These are phyloP conservation scores for Ischnura elegans DNA, from an alignment of 2,888 invertebrate species.

Conservation along the genomic window DNA sequence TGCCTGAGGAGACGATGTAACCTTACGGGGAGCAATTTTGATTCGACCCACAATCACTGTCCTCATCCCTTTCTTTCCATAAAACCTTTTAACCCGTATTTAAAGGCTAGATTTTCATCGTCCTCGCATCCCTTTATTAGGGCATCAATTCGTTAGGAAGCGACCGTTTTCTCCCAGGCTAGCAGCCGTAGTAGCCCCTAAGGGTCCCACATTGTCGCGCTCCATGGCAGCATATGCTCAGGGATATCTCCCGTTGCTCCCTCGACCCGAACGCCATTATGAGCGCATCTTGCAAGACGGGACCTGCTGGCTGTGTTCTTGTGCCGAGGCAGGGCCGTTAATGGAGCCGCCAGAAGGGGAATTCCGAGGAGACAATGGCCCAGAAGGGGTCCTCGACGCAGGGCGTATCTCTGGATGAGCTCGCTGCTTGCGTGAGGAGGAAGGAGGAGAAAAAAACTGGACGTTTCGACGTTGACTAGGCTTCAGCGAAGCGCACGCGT, in stretches of 20 bases:
- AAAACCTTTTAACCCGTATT: too few species aligned
- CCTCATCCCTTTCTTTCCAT: too few species aligned
- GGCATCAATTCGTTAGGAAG: too few species aligned
- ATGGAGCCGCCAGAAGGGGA: background rate
- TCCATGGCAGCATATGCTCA: too few species aligned
- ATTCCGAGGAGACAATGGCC: background rate
- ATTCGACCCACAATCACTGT: too few species aligned
- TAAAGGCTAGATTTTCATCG: too few species aligned
- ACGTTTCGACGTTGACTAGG: background rate
- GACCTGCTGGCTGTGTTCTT: background rate
- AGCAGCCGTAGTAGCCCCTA: too few species aligned
- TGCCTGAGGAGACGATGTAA: too few species aligned
- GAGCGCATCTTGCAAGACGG: background rate
- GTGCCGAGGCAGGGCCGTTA: background rate
- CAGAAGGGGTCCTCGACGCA: background rate
- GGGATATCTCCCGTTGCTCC: background rate
- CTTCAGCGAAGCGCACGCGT: background rate
- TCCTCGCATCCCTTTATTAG: too few species aligned
- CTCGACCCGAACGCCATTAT: slow-evolving; percentile 2
- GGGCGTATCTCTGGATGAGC: background rate
- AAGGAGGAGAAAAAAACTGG: background rate
- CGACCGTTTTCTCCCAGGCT: too few species aligned
- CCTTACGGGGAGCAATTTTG: too few species aligned
- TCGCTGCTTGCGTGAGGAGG: background rate
- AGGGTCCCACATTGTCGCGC: too few species aligned